Evolutionary conservation across 2,888 invertebrate species (phyloP), one percentile per base, ranked within the genome.

Genomic region (Neocrepidodera transversa): DNA sequence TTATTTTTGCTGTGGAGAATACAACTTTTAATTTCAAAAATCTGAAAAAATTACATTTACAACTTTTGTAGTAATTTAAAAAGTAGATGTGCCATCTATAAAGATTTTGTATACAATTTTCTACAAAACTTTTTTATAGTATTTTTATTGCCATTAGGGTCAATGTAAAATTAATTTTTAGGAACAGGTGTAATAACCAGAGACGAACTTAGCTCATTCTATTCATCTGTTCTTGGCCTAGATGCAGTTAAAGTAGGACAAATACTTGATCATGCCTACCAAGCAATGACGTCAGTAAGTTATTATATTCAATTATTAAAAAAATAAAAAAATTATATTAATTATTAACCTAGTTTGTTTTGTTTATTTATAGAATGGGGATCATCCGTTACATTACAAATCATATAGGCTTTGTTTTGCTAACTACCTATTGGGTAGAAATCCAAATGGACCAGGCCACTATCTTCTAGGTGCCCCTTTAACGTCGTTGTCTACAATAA

Each of bases 381-480:
- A 87, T 72, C 83, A 87, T 67, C 84, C 84, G 63, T 79, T 90
- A 56, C 85, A 85, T 72, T 89, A 86, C 78, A 82, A 83, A 23
- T 85, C 87, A n/a, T 90, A 85, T 80, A 85, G 87, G 60, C 83
- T 89, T 71, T 87, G 87, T 76, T 90, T 88, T 77, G 86, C 88
- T 42, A 90, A 90, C 78, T 90, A 89, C 83, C 80, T 90, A 64
- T 83, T 90, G 77, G 90, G 88, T 2, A 85, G 88, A 73, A 86
- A 87, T 70, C 90, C 90, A 3, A 89, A 90, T 73, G 90, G 90
- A 0, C 89, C 89, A 0, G 90, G 90, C 0, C 89, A 90, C 70
- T 89, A 87, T 83, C 84, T 90, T 45, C 83, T 90, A 23, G 89
- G 89, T 13, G 85, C 85, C 4, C 82, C 85, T 1, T 83, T 84